Evolutionary conservation across 2,113 vertebrate species (phyloP).

Genomic region (Pseudorhombus dupliciocellatus): DNA sequence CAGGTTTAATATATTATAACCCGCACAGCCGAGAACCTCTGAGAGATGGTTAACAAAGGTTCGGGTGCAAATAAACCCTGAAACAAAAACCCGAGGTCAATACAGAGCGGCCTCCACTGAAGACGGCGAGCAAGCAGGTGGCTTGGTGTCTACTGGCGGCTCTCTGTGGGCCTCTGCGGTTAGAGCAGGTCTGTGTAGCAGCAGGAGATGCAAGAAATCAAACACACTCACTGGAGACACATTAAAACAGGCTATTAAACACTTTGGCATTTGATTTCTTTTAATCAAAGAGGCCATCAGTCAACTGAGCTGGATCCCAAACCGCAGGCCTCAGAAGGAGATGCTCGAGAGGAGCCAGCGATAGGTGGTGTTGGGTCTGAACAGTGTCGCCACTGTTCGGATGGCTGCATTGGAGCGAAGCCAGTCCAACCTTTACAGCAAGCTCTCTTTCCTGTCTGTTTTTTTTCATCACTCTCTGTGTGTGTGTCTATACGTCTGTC

Average conservation of each 20-base stretch:
- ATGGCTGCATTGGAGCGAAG: slow-evolving; percentile 45
- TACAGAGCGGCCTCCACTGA: not conserved
- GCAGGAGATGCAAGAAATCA: slow-evolving; percentile 40
- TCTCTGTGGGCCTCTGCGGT: slow-evolving; percentile 5
- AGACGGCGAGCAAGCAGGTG: not conserved
- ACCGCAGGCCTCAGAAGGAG: slow-evolving; percentile 39
- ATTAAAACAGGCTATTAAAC: slow-evolving; percentile 63
- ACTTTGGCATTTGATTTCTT: slow-evolving; percentile 67
- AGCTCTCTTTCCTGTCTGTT: slow-evolving; percentile 48
- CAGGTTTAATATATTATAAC: slow-evolving; percentile 64
- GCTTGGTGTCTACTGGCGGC: not conserved
- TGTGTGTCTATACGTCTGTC: slow-evolving; percentile 47
- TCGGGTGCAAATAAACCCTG: slow-evolving; percentile 9
- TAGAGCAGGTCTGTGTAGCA: slow-evolving; percentile 39
- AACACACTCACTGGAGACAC: slow-evolving; percentile 47
- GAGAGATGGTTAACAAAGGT: slow-evolving; percentile 26
- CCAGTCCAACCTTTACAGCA: slow-evolving; percentile 53
- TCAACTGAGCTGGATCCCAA: slow-evolving; percentile 56
- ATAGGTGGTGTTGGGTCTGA: slow-evolving; percentile 45
- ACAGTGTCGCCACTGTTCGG: slow-evolving; percentile 33
- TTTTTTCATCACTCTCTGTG: slow-evolving; percentile 13
- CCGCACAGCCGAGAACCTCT: slow-evolving; percentile 28
- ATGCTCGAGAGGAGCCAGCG: slow-evolving; percentile 35
- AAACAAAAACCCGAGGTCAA: slow-evolving; percentile 18
- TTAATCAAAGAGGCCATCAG: slow-evolving; percentile 71